phyloP scores from a whole-genome alignment of 2,888 invertebrate species.

The Acronicta alni region DNA sequence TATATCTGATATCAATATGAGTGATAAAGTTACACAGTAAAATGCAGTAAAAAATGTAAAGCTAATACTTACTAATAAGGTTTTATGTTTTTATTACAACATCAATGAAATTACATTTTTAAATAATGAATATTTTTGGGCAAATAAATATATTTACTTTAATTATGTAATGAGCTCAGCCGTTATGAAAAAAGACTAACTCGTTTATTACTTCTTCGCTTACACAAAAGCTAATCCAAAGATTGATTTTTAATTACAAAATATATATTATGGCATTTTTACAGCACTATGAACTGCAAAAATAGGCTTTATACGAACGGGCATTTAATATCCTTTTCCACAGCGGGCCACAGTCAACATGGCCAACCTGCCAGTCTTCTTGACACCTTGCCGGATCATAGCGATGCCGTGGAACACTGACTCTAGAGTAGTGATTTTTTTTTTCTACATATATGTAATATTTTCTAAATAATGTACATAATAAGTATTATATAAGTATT shows the following conservation, averaged over 20 bases:
- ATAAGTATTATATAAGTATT: no score
- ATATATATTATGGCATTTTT: slow-evolving; percentile 53
- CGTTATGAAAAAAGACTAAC: neutral
- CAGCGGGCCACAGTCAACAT: slow-evolving; percentile 55
- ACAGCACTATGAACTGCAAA: slow-evolving; percentile 49
- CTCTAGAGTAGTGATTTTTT: no score
- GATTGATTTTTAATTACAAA: slow-evolving; percentile 37
- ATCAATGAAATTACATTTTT: no score
- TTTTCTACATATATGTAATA: no score
- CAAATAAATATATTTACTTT: no score
- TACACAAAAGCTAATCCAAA: slow-evolving; percentile 7
- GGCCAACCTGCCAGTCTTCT: no score
- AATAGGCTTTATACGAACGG: slow-evolving; percentile 43
- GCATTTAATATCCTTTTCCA: slow-evolving; percentile 40
- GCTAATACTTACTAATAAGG: neutral
- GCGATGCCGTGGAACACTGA: no score
- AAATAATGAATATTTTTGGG: no score
- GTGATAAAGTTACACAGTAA: neutral
- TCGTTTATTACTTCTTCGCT: neutral
- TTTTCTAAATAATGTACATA: no score
- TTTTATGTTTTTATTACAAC: neutral
- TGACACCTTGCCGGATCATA: no score
- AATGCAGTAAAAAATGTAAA: neutral
- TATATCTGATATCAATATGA: slow-evolving; percentile 16
- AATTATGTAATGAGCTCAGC: no score